Conservation (phyloP, 2,797 vertebrate genomes). For the Myotis planiceps region DNA sequence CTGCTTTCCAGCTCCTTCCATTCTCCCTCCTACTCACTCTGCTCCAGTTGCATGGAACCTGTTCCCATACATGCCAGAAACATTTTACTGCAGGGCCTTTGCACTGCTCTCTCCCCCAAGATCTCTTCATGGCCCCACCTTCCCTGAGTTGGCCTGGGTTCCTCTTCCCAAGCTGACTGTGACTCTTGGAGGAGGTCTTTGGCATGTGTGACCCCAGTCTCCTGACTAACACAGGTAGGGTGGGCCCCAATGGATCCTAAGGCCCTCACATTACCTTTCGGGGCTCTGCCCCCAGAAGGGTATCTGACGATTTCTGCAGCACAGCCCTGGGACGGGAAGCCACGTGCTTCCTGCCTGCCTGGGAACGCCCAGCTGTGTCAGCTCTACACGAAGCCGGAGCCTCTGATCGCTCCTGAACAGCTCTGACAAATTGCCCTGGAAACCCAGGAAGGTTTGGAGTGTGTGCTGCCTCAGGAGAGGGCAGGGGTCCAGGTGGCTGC, state of each 20-base stretch:
- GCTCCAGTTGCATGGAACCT: background rate
- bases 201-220: background rate
- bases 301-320: background rate
- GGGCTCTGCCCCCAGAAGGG: background rate
- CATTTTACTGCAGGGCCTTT: background rate
- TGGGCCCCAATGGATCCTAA: background rate
- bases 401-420: background rate
- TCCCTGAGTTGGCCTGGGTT: background rate
- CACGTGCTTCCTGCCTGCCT: constrained; percentile 45
- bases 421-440: constrained; percentile 61
- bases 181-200: background rate
- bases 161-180: background rate
- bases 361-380: constrained; percentile 26
- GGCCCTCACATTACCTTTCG: constrained; percentile 22
- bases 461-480: background rate
- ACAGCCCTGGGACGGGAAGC: background rate
- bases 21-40: background rate
- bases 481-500: constrained; percentile 50
- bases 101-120: background rate
- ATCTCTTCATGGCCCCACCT: background rate
- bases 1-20: background rate
- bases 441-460: background rate
- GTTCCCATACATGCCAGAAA: background rate
- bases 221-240: background rate
- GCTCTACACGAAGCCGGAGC: background rate